Evolutionary conservation across 1,140 invertebrate species (phyloP), one percentile per base, ranked within the genome.

Genomic region (Panulirus ornatus): DNA sequence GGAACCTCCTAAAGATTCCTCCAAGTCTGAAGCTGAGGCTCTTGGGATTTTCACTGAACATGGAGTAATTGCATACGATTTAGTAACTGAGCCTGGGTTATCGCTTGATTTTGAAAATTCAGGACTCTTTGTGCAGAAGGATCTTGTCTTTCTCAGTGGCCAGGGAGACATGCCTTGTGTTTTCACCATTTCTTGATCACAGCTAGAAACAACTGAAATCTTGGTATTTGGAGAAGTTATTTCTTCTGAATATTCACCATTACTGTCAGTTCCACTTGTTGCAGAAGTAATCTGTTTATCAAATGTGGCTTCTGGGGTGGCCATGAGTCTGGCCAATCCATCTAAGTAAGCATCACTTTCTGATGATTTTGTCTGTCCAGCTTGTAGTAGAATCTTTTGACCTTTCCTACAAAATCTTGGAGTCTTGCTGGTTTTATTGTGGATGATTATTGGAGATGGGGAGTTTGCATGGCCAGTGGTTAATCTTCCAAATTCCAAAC

Each of bases 401-500:
- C 93, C 93, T 73, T 93, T 93, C n/a, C 89, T 91, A 44, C 93
- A 93, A 54, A 93, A 83, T 88, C 90, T 73, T 90, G 93, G 86
- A 16, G 93, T 93, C 81, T 93, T 92, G 22, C 88, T 38, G 63
- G 87, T 78, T 84, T 94, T 94, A 79, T 92, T 93, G 44, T 92
- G 92, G 79, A 94, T 93, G 79, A 94, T 84, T 63, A 94, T 91
- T 16, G 93, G 93, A 22, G 91, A 93, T 44, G 94, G 94, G 6
- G 94, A 94, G 51, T 93, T 92, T 44, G 92, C 93, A 93, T 94
- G 94, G 9, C 94, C 94, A 66, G 94, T 94, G 11, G 93, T 93
- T 75, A 92, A 47, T 14, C 47, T 71, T 16, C 71, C 63, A 84
- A 91, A 84, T 8, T 90, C 47, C 36, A 85, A 91, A 3, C 42